phyloP scores from a whole-genome alignment of 2,888 invertebrate genomes.

The Coelopa pilipes region DNA sequence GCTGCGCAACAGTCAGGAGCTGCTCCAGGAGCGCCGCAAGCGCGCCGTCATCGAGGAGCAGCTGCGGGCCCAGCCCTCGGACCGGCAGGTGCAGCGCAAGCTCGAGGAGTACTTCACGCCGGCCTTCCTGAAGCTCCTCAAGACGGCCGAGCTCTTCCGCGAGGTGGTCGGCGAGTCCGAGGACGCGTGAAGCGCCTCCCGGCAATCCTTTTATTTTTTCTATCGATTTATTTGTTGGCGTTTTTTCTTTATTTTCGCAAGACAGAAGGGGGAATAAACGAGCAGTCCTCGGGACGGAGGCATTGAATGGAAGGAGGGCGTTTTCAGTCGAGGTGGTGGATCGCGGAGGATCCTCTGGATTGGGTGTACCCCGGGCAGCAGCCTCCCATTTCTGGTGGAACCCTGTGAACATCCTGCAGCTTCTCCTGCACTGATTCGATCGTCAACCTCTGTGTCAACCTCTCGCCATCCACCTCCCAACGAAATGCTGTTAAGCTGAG shows the following conservation, averaged over 20 bases:
- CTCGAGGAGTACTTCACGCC: conserved; percentile 47
- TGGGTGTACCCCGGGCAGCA: too few relatives aligned
- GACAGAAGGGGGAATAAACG: background rate
- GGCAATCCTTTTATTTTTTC: background rate
- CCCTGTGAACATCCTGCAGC: too few relatives aligned
- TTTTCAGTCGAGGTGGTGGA: too few relatives aligned
- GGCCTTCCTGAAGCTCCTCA: conserved; percentile 55
- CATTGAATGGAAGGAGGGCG: too few relatives aligned
- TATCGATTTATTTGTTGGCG: conserved; percentile 11
- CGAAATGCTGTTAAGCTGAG: too few relatives aligned
- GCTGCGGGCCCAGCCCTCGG: background rate
- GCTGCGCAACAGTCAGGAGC: conserved; percentile 42
- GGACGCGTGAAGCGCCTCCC: background rate
- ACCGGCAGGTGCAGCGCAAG: conserved; percentile 27
- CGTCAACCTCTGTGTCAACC: too few relatives aligned
- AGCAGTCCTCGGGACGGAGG: background rate
- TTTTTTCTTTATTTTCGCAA: background rate
- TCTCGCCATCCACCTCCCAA: too few relatives aligned
- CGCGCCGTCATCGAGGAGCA: conserved; percentile 38
- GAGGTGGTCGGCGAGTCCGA: conserved; percentile 43
- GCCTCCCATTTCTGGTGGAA: too few relatives aligned
- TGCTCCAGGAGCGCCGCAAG: conserved; percentile 45
- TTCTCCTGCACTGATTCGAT: too few relatives aligned
- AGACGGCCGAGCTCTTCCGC: conserved; percentile 53
- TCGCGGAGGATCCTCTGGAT: too few relatives aligned